Evolutionary conservation across 92 coral and sea anemone genomes (phyloP).

Genomic region (Diadumene lineata): DNA sequence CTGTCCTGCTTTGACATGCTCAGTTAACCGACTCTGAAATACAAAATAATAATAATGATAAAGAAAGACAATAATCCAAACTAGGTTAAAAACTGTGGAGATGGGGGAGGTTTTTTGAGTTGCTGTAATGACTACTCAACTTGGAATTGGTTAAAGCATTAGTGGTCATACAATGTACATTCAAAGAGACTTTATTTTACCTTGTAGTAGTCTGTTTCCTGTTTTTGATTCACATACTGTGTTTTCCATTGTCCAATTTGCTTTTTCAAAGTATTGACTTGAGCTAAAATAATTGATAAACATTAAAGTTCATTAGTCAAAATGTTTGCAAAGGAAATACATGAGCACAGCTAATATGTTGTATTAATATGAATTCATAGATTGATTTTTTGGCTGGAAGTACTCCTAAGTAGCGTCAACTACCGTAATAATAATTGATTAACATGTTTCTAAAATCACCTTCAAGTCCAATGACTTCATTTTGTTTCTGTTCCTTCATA

Average conservation of each 20-base stretch:
- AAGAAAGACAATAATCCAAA: no score
- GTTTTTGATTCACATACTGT: not conserved
- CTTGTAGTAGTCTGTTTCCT: constrained; percentile 33
- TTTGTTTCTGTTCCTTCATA: constrained; percentile 58
- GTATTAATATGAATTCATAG: no score
- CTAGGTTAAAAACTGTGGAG: no score
- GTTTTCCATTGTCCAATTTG: constrained; percentile 13
- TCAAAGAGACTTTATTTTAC: not conserved
- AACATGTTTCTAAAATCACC: constrained; percentile 31
- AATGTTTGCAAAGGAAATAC: no score
- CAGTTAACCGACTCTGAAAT: constrained; percentile 5
- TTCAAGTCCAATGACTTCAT: constrained; percentile 60
- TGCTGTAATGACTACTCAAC: no score
- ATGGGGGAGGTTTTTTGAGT: no score
- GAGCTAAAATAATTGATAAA: constrained; percentile 20
- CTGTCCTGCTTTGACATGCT: constrained; percentile 5
- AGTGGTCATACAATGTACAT: not conserved
- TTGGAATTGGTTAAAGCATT: not conserved
- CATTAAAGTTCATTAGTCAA: not conserved
- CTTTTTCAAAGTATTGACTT: constrained; percentile 32
- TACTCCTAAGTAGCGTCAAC: no score
- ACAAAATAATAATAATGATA: not conserved
- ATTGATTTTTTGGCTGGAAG: no score
- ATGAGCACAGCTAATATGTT: no score
- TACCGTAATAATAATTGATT: no score